phyloP scores from a whole-genome alignment of 1,140 invertebrate genomes.

The Neodiprion virginianus region DNA sequence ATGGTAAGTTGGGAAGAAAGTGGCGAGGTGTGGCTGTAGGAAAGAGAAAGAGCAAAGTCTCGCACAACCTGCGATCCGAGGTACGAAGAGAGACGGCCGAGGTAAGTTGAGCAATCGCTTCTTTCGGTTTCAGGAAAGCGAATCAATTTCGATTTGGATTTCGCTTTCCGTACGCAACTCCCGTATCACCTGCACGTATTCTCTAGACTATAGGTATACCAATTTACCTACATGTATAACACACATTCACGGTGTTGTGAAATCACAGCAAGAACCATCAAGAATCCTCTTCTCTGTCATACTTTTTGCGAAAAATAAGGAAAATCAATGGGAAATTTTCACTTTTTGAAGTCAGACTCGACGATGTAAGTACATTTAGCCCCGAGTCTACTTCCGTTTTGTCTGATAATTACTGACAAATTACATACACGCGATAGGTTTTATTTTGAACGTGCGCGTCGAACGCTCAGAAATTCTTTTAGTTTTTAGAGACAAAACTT shows the following conservation, averaged over 20 bases:
- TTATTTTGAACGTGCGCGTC: too few species aligned
- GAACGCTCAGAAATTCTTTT: too few species aligned
- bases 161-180: conserved; percentile 3
- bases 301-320: too few species aligned
- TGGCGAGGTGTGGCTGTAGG: neutral
- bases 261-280: too few species aligned
- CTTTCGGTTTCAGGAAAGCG: conserved; percentile 3
- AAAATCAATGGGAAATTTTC: too few species aligned
- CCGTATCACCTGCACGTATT: neutral
- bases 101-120: neutral
- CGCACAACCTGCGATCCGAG: neutral
- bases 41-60: neutral
- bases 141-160: conserved; percentile 1
- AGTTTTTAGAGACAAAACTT: too few species aligned
- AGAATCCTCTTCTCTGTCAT: too few species aligned
- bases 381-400: too few species aligned
- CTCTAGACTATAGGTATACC: neutral
- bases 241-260: neutral
- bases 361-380: too few species aligned
- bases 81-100: neutral
- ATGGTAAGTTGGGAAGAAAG: neutral
- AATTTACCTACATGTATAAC: neutral
- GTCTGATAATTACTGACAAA: too few species aligned
- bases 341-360: too few species aligned
- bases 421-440: too few species aligned